Evolutionary conservation across 2,888 invertebrate species (phyloP).

Genomic region (Shargacucullia verbasci): DNA sequence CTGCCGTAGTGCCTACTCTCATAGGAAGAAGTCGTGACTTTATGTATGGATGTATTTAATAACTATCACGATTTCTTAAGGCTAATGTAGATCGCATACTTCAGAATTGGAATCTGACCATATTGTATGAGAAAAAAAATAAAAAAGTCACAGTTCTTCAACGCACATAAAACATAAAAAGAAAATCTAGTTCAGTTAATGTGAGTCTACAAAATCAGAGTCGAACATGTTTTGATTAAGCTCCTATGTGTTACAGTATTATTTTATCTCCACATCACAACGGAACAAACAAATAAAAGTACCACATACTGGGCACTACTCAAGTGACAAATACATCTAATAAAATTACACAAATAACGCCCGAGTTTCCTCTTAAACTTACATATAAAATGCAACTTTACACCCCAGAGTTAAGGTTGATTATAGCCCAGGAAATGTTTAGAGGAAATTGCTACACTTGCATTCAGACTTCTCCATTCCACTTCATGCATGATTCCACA

Average conservation of each 20-base stretch:
- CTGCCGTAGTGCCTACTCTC: too few relatives aligned
- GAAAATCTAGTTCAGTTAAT: too few relatives aligned
- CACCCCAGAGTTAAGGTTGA: neutral
- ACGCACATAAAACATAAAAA: too few relatives aligned
- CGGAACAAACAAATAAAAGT: conserved; percentile 12
- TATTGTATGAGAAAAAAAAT: too few relatives aligned
- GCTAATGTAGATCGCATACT: too few relatives aligned
- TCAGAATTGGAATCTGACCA: too few relatives aligned
- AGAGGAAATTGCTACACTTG: conserved; percentile 33
- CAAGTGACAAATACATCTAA: conserved; percentile 34
- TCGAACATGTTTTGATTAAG: neutral
- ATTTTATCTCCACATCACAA: neutral
- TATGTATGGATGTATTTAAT: too few relatives aligned
- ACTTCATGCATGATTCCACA: conserved; percentile 58
- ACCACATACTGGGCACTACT: conserved; percentile 22
- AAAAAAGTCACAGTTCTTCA: too few relatives aligned
- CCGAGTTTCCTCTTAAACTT: neutral
- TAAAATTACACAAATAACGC: conserved; percentile 28
- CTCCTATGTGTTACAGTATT: neutral
- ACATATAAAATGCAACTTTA: conserved; percentile 8
- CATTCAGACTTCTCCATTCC: conserved; percentile 44
- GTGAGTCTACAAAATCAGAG: too few relatives aligned
- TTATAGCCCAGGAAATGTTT: conserved; percentile 6
- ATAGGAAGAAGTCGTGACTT: too few relatives aligned
- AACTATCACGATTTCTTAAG: too few relatives aligned